Conservation (phyloP, 2,888 invertebrate genomes). For the Ormyrus rosae region DNA sequence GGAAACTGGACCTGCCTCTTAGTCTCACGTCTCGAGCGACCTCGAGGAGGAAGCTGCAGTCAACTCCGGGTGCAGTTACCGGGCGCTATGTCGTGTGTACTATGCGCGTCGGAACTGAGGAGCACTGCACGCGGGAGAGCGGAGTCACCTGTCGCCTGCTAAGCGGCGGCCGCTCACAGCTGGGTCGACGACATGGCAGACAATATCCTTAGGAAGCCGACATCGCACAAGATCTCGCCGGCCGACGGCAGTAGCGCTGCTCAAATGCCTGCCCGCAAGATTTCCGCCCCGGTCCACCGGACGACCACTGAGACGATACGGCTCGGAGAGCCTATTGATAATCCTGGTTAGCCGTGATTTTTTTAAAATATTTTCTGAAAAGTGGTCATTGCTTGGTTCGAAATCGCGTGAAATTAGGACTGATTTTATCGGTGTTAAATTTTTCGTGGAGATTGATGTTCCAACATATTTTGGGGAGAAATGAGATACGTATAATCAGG, state of each 20-base stretch:
- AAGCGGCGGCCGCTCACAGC: conserved; percentile 30
- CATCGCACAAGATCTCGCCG: conserved; percentile 42
- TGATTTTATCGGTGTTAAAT: no score
- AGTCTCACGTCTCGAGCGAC: conserved; percentile 5
- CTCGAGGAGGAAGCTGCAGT: background rate
- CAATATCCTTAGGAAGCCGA: conserved; percentile 53
- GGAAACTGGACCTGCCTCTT: conserved; percentile 47
- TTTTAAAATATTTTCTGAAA: no score
- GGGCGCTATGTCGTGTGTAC: conserved; percentile 52
- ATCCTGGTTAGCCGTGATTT: conserved; percentile 40
- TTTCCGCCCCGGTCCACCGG: conserved; percentile 70
- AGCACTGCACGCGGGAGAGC: conserved; percentile 61
- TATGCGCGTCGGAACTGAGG: conserved; percentile 34
- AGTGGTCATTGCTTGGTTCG: no score
- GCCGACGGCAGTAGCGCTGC: conserved; percentile 19
- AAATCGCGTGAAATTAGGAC: no score
- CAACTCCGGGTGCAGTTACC: conserved; percentile 2
- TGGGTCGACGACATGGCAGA: conserved; percentile 52
- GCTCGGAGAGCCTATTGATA: conserved; percentile 65
- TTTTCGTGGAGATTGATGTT: no score
- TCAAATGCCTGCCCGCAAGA: conserved; percentile 64
- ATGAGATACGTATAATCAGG: no score
- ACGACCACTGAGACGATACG: conserved; percentile 74
- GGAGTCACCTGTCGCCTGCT: conserved; percentile 63
- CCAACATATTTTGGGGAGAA: no score